These are phyloP conservation scores for Gymnorhina tibicen DNA, from an alignment of 2,113 vertebrate species.

Conservation along the genomic window DNA sequence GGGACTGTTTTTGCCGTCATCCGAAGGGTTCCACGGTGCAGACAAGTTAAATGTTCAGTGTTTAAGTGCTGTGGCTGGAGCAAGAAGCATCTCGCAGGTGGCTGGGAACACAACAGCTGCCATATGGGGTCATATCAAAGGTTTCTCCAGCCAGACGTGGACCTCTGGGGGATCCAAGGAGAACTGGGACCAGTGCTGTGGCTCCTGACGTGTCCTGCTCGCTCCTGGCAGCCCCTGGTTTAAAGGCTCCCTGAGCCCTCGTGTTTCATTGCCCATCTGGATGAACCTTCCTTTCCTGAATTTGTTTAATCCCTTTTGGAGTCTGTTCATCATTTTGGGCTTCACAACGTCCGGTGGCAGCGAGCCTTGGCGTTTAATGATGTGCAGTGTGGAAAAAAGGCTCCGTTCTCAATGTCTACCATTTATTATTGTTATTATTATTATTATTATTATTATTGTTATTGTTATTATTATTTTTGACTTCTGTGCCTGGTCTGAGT, in stretches of 20 bases:
- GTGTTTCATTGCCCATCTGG: not conserved
- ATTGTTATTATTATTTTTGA: not conserved
- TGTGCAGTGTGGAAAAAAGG: not conserved
- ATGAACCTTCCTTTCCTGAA: not conserved
- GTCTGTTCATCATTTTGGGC: not conserved
- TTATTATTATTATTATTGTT: not conserved
- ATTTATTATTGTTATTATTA: not conserved
- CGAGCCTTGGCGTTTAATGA: not conserved
- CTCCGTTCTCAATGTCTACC: not conserved
- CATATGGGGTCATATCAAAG: fast-evolving
- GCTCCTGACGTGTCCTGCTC: not conserved
- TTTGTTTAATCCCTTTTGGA: not conserved
- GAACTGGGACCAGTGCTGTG: not conserved
- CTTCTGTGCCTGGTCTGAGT: not conserved
- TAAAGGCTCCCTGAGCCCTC: not conserved
- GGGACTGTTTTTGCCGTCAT: fast-evolving
- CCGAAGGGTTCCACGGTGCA: fast-evolving
- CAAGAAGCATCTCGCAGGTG: no score
- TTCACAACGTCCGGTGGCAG: not conserved
- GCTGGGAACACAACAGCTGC: not conserved
- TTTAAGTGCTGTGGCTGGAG: not conserved
- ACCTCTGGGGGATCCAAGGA: not conserved
- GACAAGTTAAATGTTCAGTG: not conserved
- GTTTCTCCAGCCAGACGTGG: not conserved
- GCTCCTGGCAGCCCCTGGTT: not conserved